A percentile compares a stretch with the other conserved stretches of the same genome.
Evolutionary conservation across 2,888 invertebrate species (phyloP).

Genomic region (Tortricodes alternella): DNA sequence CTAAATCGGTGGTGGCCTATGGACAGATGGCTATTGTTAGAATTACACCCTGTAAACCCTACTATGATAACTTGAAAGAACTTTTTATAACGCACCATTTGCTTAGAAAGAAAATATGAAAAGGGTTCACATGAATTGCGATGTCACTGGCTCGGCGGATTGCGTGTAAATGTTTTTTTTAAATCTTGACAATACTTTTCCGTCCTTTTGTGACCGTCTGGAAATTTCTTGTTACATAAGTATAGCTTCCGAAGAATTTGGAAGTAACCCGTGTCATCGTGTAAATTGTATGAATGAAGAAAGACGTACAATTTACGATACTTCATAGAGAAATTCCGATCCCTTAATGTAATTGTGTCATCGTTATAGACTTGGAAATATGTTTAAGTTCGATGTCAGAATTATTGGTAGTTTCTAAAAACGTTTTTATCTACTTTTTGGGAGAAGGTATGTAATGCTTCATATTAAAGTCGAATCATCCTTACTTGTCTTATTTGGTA

Average conservation of each 20-base stretch:
- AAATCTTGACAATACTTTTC: conserved; percentile 28
- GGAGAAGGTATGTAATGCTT: too few relatives aligned
- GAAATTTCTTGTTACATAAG: conserved; percentile 24
- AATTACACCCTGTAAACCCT: conserved; percentile 22
- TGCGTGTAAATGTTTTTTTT: conserved; percentile 36
- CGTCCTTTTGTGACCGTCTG: conserved; percentile 26
- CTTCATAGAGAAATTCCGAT: too few relatives aligned
- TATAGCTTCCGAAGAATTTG: conserved; percentile 2
- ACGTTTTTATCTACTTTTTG: too few relatives aligned
- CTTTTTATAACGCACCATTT: conserved; percentile 59
- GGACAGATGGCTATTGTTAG: neutral
- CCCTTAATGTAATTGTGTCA: too few relatives aligned
- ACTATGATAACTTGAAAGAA: conserved; percentile 47
- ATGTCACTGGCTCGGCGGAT: conserved; percentile 51
- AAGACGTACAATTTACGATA: too few relatives aligned
- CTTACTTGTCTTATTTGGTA: too few relatives aligned
- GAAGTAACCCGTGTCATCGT: conserved; percentile 9
- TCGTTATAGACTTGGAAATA: too few relatives aligned
- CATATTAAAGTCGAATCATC: too few relatives aligned
- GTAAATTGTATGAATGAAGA: conserved; percentile 16
- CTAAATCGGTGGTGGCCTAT: too few relatives aligned
- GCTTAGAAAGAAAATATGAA: conserved; percentile 54
- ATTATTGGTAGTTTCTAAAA: too few relatives aligned
- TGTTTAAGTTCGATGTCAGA: too few relatives aligned
- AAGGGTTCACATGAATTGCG: conserved; percentile 66